Conservation (phyloP, 1,140 invertebrate genomes). For the Trichonephila clavata region DNA sequence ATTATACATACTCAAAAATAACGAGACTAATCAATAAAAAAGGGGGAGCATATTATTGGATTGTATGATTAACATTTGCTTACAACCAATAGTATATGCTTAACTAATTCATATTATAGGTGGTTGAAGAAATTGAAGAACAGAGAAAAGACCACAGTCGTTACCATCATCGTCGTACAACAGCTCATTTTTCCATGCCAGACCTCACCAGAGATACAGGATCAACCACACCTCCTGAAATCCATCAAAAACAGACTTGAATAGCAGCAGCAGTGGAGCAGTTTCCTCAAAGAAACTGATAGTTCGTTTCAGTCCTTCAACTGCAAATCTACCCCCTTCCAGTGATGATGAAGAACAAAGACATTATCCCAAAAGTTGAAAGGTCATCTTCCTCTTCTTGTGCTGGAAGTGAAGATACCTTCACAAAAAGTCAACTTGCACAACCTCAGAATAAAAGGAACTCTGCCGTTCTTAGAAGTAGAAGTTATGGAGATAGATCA, state of each 20-base stretch:
- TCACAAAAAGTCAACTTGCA: background rate
- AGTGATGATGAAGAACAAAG: slow-evolving; percentile 72
- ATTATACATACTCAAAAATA: no score
- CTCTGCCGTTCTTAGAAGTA: slow-evolving; percentile 65
- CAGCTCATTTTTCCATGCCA: slow-evolving; percentile 84
- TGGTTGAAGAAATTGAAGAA: slow-evolving; percentile 75
- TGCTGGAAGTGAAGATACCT: slow-evolving; percentile 51
- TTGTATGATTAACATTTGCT: no score
- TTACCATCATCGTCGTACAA: slow-evolving; percentile 63
- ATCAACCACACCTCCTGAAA: slow-evolving; percentile 77
- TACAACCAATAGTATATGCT: no score
- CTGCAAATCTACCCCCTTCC: slow-evolving; percentile 67
- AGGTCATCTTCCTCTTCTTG: slow-evolving; percentile 49
- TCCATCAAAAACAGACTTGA: slow-evolving; percentile 63
- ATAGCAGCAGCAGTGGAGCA: background rate
- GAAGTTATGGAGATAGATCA: slow-evolving; percentile 76
- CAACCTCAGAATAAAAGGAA: slow-evolving; percentile 44
- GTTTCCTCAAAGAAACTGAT: slow-evolving; percentile 70
- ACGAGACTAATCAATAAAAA: no score
- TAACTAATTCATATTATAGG: slow-evolving; percentile 19
- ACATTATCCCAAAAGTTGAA: slow-evolving; percentile 63
- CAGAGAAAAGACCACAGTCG: slow-evolving; percentile 47
- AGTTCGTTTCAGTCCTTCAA: slow-evolving; percentile 71
- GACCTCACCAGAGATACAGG: slow-evolving; percentile 82
- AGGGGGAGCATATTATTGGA: no score